Evolutionary conservation across 2,113 vertebrate genomes (phyloP).

Genomic region (Emydura subglobosa): DNA sequence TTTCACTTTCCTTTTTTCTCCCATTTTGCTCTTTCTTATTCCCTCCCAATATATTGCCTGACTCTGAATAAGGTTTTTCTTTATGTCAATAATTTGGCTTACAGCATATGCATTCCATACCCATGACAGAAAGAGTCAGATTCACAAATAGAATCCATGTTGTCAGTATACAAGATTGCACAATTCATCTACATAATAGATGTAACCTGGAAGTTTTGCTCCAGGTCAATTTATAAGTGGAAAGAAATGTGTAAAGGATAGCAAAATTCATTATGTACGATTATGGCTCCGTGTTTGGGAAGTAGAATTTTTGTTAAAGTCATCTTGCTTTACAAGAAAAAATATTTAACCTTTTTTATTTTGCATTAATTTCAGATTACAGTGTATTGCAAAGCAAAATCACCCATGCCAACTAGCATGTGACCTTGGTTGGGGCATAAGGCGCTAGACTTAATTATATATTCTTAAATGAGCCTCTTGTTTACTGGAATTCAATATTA

Average conservation of each 20-base stretch:
- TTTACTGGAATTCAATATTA: not conserved
- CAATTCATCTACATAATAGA: rapidly evolving
- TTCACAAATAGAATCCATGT: not conserved
- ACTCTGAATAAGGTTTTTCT: not conserved
- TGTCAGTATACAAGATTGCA: not conserved
- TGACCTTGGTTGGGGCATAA: not conserved
- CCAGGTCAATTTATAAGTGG: not conserved
- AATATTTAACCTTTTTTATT: not conserved
- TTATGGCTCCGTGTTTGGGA: not conserved
- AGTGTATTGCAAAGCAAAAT: not conserved
- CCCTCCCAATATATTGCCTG: not conserved
- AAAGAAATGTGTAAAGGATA: not conserved
- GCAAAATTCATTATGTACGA: not conserved
- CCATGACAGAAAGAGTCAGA: not conserved
- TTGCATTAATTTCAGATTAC: not conserved
- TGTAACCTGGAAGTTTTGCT: not conserved
- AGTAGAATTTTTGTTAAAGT: not conserved
- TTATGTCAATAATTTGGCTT: not conserved
- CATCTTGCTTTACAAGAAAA: not conserved
- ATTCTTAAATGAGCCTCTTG: rapidly evolving
- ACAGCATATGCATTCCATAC: not conserved
- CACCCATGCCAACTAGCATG: not conserved
- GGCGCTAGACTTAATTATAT: rapidly evolving
- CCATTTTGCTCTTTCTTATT: not conserved
- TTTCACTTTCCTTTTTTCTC: not conserved